Evolutionary conservation across 2,113 vertebrate genomes (phyloP).

Genomic region (Otocyon megalotis): DNA sequence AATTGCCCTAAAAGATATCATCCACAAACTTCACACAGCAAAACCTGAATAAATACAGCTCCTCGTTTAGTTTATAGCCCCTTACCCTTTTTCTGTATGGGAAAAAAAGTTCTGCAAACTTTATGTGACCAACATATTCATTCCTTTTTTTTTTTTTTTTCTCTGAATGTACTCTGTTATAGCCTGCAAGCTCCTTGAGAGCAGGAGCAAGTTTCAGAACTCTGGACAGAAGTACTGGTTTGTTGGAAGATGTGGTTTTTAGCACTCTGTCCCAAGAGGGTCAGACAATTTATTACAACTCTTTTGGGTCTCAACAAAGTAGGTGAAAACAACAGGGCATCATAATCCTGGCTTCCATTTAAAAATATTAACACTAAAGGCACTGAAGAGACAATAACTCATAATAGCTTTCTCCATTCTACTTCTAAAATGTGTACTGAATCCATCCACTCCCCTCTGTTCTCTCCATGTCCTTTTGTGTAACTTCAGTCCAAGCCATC

Average conservation of each 20-base stretch:
- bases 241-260: background rate
- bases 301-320: background rate
- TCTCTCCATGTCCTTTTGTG: background rate
- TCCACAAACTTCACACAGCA: background rate
- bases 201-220: background rate
- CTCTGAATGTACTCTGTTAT: background rate
- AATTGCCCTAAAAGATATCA: background rate
- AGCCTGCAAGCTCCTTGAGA: background rate
- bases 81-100: background rate
- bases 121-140: background rate
- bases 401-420: background rate
- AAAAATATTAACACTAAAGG: background rate
- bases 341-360: background rate
- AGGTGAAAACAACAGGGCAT: background rate
- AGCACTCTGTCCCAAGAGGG: background rate
- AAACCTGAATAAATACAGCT: background rate
- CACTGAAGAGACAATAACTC: background rate
- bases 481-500: background rate
- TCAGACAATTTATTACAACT: background rate
- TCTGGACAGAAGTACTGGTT: background rate
- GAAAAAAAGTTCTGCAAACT: background rate
- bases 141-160: background rate
- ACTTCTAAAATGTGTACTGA: background rate
- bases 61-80: background rate
- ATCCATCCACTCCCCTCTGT: too few relatives aligned